These are phyloP conservation scores for Chaetodon auriga DNA, from an alignment of 2,113 vertebrate genomes.

Conservation along the genomic window DNA sequence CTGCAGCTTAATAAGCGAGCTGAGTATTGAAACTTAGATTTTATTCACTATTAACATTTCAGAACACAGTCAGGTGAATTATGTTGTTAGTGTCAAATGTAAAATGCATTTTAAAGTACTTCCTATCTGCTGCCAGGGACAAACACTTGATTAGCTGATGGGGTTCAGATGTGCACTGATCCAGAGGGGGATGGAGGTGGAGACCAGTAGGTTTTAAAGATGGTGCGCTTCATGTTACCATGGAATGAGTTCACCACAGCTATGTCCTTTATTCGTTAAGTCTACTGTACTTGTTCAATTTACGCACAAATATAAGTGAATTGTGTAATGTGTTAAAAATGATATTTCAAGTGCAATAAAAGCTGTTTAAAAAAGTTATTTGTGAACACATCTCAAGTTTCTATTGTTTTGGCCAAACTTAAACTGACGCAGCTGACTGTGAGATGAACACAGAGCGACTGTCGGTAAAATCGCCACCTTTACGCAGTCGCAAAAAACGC, in stretches of 20 bases:
- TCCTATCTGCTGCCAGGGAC: neutral
- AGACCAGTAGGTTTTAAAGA: neutral
- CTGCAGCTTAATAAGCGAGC: neutral
- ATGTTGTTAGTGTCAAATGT: neutral
- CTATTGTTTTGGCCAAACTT: neutral
- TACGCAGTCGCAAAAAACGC: neutral
- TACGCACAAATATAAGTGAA: constrained; percentile 59
- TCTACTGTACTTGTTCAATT: constrained; percentile 63
- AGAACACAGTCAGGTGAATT: neutral
- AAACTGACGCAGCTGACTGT: neutral
- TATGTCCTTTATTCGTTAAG: constrained; percentile 14
- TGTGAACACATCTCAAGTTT: neutral
- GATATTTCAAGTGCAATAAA: constrained; percentile 75
- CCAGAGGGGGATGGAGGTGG: constrained; percentile 8
- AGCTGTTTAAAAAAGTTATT: constrained; percentile 18
- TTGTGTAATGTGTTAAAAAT: constrained; percentile 31
- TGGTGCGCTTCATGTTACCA: constrained; percentile 14
- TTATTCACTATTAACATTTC: constrained; percentile 24
- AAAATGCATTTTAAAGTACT: neutral
- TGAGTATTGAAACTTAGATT: constrained; percentile 13
- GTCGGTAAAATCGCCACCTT: neutral
- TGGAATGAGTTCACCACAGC: constrained; percentile 17
- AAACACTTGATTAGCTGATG: constrained; percentile 11
- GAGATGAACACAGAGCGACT: neutral
- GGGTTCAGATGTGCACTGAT: constrained; percentile 30